phyloP scores from a whole-genome alignment of 2,888 invertebrate genomes.

The Netelia fuscicornis region DNA sequence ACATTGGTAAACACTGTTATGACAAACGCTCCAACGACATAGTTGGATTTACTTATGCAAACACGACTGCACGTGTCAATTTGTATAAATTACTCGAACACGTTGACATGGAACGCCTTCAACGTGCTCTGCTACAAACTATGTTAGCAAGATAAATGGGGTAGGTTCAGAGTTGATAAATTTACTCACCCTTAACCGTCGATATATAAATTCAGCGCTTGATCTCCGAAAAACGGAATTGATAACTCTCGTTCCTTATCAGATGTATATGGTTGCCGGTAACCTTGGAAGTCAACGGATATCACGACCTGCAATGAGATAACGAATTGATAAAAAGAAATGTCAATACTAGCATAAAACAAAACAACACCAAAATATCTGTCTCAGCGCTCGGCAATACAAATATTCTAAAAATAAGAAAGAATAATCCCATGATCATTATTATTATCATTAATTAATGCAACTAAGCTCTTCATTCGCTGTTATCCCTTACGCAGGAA shows the following conservation, averaged over 20 bases:
- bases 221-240: neutral
- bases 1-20: too few relatives aligned
- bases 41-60: too few relatives aligned
- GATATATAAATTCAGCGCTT: neutral
- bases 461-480: too few relatives aligned
- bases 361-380: conserved; percentile 1
- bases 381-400: neutral
- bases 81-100: too few relatives aligned
- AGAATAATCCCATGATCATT: too few relatives aligned
- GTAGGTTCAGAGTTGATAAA: neutral
- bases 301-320: neutral
- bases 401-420: too few relatives aligned
- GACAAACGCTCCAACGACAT: too few relatives aligned
- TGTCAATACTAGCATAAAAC: conserved; percentile 5
- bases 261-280: neutral
- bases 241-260: neutral
- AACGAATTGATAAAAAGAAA: conserved; percentile 2
- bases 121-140: too few relatives aligned
- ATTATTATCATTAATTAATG: too few relatives aligned
- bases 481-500: too few relatives aligned
- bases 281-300: neutral
- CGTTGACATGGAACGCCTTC: too few relatives aligned
- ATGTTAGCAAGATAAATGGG: neutral
- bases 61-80: too few relatives aligned
- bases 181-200: conserved; percentile 1